These are phyloP conservation scores for Chymomyza caudatula DNA, from an alignment of 2,888 invertebrate species.

Conservation along the genomic window DNA sequence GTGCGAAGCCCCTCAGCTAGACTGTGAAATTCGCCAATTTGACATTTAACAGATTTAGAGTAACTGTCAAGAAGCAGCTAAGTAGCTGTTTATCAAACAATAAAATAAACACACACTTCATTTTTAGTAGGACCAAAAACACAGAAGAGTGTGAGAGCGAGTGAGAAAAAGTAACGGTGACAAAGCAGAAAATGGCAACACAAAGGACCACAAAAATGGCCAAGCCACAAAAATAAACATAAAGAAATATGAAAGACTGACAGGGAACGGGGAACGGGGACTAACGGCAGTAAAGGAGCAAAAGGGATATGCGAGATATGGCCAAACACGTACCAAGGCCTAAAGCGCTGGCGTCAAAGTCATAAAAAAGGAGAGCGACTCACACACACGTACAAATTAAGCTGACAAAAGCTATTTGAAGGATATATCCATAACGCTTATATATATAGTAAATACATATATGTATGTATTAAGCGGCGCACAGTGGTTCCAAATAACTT, in stretches of 20 bases:
- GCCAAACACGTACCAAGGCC: neutral
- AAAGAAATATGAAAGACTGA: slow-evolving; percentile 4
- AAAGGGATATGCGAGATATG: slow-evolving; percentile 2
- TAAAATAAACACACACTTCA: slow-evolving; percentile 71
- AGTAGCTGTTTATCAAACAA: slow-evolving; percentile 68
- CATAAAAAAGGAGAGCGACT: slow-evolving; percentile 6
- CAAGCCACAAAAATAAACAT: neutral
- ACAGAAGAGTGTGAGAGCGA: neutral
- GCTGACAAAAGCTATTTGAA: slow-evolving; percentile 30
- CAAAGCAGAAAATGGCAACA: slow-evolving; percentile 3
- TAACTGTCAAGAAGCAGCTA: slow-evolving; percentile 17
- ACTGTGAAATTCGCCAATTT: neutral
- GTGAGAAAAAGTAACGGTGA: slow-evolving; percentile 1
- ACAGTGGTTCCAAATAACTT: no score
- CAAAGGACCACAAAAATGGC: neutral
- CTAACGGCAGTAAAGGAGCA: neutral
- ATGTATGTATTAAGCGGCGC: neutral
- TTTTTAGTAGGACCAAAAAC: slow-evolving; percentile 4
- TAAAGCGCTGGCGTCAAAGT: slow-evolving; percentile 5
- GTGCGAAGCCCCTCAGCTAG: neutral
- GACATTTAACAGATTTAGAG: slow-evolving; percentile 26
- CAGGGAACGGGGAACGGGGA: neutral
- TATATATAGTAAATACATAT: slow-evolving; percentile 16
- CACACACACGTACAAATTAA: slow-evolving; percentile 36
- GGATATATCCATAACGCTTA: slow-evolving; percentile 5